A percentile compares a stretch with the other conserved stretches of the same genome.
Conservation (phyloP, 2,113 vertebrate species). For the Clarias magur region DNA sequence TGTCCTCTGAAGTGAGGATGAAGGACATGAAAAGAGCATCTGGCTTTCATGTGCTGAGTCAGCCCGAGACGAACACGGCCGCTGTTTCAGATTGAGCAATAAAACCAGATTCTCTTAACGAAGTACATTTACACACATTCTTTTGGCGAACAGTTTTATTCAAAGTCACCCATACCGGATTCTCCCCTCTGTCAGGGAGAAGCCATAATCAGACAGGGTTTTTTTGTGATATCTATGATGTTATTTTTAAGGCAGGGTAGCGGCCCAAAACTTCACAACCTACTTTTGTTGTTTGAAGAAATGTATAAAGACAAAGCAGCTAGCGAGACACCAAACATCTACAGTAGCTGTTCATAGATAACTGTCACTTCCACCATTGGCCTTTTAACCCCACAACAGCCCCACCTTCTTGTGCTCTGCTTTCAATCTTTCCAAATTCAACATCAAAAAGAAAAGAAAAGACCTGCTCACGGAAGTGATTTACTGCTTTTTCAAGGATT, state of each 20-base stretch:
- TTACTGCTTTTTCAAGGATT: neutral
- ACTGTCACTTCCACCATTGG: neutral
- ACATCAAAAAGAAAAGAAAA: neutral
- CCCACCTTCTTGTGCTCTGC: neutral
- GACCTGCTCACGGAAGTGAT: neutral
- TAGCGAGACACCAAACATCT: neutral
- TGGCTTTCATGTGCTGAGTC: slow-evolving; percentile 27
- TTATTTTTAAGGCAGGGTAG: neutral
- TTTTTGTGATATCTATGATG: neutral
- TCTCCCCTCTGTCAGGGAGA: neutral
- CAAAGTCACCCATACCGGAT: neutral
- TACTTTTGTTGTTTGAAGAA: neutral
- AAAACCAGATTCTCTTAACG: neutral
- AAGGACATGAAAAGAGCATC: slow-evolving; percentile 5
- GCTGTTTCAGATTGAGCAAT: neutral
- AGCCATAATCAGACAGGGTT: too few relatives aligned
- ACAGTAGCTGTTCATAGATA: neutral
- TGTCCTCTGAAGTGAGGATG: neutral
- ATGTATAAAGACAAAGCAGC: neutral
- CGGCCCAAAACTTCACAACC: neutral
- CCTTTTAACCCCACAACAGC: too few relatives aligned
- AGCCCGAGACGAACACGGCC: neutral
- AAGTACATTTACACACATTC: neutral
- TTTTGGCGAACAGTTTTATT: neutral
- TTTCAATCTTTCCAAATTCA: neutral